These are phyloP conservation scores for Lagorchestes hirsutus DNA, from an alignment of 2,797 vertebrate genomes.

Conservation along the genomic window DNA sequence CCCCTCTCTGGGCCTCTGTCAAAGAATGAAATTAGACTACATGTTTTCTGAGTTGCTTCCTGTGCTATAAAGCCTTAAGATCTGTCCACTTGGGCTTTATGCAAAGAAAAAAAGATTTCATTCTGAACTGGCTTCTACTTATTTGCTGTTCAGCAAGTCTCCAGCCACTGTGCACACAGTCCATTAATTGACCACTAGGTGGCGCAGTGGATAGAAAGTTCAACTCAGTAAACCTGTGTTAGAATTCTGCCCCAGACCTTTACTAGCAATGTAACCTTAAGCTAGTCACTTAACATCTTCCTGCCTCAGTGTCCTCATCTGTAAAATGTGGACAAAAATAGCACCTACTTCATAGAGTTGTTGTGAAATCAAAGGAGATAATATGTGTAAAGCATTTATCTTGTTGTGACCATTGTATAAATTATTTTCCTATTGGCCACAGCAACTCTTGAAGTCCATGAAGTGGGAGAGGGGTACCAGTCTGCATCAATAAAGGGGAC, in stretches of 20 bases:
- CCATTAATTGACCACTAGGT: background rate
- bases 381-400: background rate
- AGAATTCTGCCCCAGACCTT: background rate
- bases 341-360: background rate
- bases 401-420: background rate
- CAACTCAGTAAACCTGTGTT: background rate
- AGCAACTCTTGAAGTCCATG: background rate
- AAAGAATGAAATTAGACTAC: background rate
- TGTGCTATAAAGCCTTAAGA: background rate
- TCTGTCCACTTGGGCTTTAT: background rate
- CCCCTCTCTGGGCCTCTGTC: background rate
- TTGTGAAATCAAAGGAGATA: background rate
- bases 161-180: background rate
- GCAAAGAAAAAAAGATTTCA: background rate
- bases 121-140: background rate
- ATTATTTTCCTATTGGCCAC: background rate
- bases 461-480: background rate
- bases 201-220: background rate
- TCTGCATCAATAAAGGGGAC: background rate
- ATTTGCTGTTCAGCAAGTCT: background rate
- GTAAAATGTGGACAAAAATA: background rate
- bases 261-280: background rate
- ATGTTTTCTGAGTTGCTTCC: background rate
- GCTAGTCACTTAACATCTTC: background rate
- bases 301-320: background rate